Percentiles rank a stretch among this genome's conserved stretches.
Conservation (phyloP, 2,888 invertebrate genomes). For the Brassicogethes aeneus region DNA sequence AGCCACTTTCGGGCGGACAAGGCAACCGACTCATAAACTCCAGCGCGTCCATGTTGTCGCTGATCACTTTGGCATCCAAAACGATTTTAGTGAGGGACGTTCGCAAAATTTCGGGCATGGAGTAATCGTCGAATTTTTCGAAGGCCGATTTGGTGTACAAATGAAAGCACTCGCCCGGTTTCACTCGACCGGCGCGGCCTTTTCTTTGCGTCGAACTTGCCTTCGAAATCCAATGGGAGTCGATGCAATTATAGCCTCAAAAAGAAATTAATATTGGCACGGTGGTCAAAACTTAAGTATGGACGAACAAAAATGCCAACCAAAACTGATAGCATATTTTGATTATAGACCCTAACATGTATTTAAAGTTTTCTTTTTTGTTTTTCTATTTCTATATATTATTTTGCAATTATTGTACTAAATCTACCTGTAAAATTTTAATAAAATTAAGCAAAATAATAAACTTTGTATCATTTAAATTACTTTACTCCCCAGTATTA, state of each 20-base stretch:
- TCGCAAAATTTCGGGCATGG: slow-evolving; percentile 55
- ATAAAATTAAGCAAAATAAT: too few relatives aligned
- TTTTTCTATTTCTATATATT: too few relatives aligned
- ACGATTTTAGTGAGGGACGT: slow-evolving; percentile 46
- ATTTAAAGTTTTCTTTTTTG: too few relatives aligned
- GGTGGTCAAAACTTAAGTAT: too few relatives aligned
- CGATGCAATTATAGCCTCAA: slow-evolving; percentile 40
- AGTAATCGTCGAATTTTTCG: slow-evolving; percentile 43
- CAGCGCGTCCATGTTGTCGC: slow-evolving; percentile 47
- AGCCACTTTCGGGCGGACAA: slow-evolving; percentile 48
- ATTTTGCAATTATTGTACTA: too few relatives aligned
- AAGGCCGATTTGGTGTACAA: slow-evolving; percentile 47
- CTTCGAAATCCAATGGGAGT: slow-evolving; percentile 53
- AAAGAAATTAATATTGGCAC: slow-evolving; percentile 1
- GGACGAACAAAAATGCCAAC: too few relatives aligned
- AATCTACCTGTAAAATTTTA: too few relatives aligned
- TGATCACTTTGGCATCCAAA: slow-evolving; percentile 53
- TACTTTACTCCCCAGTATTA: too few relatives aligned
- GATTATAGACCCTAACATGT: too few relatives aligned
- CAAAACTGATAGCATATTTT: too few relatives aligned
- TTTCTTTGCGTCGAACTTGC: slow-evolving; percentile 55
- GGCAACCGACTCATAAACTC: slow-evolving; percentile 53
- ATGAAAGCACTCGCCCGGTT: slow-evolving; percentile 52
- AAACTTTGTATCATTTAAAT: too few relatives aligned
- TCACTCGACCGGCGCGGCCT: slow-evolving; percentile 60